phyloP scores from a whole-genome alignment of 2,888 invertebrate genomes.

The Dasysyrphus albostriatus region DNA sequence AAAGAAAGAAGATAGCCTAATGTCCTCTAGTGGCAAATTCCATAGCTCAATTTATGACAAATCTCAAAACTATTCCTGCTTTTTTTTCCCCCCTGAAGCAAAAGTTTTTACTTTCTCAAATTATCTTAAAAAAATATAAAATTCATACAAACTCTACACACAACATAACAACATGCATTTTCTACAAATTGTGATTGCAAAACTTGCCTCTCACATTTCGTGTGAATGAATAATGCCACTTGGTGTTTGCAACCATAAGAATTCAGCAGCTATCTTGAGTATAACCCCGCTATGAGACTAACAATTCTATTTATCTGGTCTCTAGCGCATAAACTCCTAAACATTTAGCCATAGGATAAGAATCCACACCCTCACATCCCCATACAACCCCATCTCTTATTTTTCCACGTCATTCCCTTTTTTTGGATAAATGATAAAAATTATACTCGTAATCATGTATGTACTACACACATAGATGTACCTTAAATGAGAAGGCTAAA shows the following conservation, averaged over 20 bases:
- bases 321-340: slow-evolving; percentile 45
- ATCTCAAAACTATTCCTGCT: background rate
- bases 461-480: background rate
- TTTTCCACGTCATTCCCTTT: slow-evolving; percentile 8
- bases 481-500: background rate
- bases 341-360: slow-evolving; percentile 51
- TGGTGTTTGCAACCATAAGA: background rate
- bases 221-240: slow-evolving; percentile 1
- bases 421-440: slow-evolving; percentile 53
- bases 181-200: slow-evolving; percentile 3
- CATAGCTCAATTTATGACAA: background rate
- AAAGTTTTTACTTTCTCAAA: too few relatives aligned
- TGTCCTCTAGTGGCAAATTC: background rate
- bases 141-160: background rate
- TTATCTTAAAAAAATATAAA: background rate
- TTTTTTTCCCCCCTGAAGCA: background rate
- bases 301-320: slow-evolving; percentile 55
- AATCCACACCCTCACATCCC: slow-evolving; percentile 7
- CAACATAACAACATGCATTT: background rate
- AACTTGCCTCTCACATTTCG: background rate
- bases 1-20: too few relatives aligned
- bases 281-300: slow-evolving; percentile 2
- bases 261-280: background rate
- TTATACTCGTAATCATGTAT: slow-evolving; percentile 65
- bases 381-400: background rate